Percentiles rank a stretch among this genome's conserved stretches.
Evolutionary conservation across 2,113 vertebrate species (phyloP).

Genomic region (Scatophagus argus): DNA sequence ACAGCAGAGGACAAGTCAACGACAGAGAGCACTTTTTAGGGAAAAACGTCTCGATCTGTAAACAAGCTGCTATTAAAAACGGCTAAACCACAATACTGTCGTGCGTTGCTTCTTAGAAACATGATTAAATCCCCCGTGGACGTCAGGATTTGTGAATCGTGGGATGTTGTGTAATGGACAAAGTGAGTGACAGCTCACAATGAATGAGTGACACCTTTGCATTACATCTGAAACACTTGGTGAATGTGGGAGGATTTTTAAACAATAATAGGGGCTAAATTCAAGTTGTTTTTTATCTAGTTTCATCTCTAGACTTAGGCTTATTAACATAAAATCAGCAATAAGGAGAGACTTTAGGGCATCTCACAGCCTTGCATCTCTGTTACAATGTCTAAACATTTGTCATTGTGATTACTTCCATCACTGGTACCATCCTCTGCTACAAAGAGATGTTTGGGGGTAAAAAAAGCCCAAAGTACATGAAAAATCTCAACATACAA

Average conservation of each 20-base stretch:
- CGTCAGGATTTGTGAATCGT: slow-evolving; percentile 30
- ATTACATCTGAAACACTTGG: slow-evolving; percentile 26
- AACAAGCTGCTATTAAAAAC: not conserved
- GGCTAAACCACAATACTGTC: not conserved
- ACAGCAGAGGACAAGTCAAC: not conserved
- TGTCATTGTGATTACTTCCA: not conserved
- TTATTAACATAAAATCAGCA: slow-evolving; percentile 2
- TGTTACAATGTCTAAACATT: not conserved
- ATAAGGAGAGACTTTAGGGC: not conserved
- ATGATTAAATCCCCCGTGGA: slow-evolving; percentile 15
- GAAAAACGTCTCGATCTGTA: not conserved
- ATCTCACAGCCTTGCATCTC: slow-evolving; percentile 2
- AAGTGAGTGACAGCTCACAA: slow-evolving; percentile 30
- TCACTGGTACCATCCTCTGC: slow-evolving; percentile 9
- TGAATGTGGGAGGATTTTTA: slow-evolving; percentile 55
- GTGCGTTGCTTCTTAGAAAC: slow-evolving; percentile 16
- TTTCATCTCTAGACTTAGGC: not conserved
- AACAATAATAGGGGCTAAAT: slow-evolving; percentile 8
- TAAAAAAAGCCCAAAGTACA: not conserved
- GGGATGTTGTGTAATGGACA: slow-evolving; percentile 35
- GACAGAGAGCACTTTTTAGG: not conserved
- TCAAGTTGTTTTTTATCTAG: not conserved
- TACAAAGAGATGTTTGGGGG: not conserved
- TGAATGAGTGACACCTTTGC: slow-evolving; percentile 47
- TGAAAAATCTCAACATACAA: not conserved